Evolutionary conservation across 1,140 invertebrate species (phyloP), one percentile per base, ranked within the genome.

Genomic region (Doryteuthis pealeii): DNA sequence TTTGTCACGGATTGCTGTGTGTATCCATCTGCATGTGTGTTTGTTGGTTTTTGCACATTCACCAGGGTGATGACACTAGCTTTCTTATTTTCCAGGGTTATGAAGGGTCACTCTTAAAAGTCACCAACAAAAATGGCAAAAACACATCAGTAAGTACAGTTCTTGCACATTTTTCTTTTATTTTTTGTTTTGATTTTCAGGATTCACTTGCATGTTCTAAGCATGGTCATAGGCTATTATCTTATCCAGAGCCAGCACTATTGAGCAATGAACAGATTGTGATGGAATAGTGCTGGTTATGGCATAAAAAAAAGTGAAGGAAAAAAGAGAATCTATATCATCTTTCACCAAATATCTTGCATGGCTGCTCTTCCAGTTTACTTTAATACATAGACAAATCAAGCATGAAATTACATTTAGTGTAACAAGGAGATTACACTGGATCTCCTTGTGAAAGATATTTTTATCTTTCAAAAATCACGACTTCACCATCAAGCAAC

Each of bases 111-210:
- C 91, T 99, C 83, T 91, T 99, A 83, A 99, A 99, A 92, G 96
- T 99, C 84, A 99, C 98, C 77, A 98, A 96, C 90, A 99, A 99
- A 93, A 99, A 99, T 92, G 98, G 98, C 81, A 99, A 99, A 92
- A 97, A 96, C 83, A 96, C 97, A 80, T 99, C 98, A 90, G 97
- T 99, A 91, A 97, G 95, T 88, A 84, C 70, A 45, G 40, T 71
- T 30, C 35, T 32, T 33, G 66, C 66, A 68, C 66, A 4, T 32
- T 68, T 62, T 62, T 62, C 58, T 30, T 62, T n/a, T 62, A 5
- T 62, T 26, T 62, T 26, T 62, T 62, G 2, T 62, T 15, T 62
- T 62, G 3, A n/a, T n/a, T 62, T 40, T 40, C 35, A 40, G 35
- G 35, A 40, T 40, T 5, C 35, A 40, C 35, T 40, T 40, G 35